Percentiles rank a stretch among this genome's conserved stretches.
These are phyloP conservation scores for Tinamus major DNA, from an alignment of 2,797 vertebrate genomes.

Conservation along the genomic window DNA sequence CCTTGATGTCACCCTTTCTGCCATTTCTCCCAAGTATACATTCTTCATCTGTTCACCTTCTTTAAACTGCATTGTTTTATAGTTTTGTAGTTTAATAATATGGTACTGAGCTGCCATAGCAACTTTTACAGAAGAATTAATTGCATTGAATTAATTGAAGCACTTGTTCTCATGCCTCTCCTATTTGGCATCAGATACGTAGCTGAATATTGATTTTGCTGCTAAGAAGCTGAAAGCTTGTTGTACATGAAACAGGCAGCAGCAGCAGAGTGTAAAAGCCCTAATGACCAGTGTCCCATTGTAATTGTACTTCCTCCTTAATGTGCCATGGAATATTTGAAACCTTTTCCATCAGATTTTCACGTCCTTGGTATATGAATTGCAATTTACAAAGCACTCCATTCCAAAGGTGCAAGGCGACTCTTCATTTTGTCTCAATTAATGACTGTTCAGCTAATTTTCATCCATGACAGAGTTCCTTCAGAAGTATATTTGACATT, in stretches of 20 bases:
- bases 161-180: background rate
- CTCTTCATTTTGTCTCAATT: background rate
- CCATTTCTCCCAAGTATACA: background rate
- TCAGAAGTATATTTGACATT: background rate
- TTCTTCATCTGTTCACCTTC: background rate
- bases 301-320: background rate
- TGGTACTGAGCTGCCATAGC: background rate
- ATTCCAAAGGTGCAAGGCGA: conserved; percentile 5
- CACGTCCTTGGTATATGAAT: background rate
- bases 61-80: background rate
- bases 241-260: background rate
- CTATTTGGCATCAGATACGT: background rate
- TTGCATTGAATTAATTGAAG: conserved; percentile 17
- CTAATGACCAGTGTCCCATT: background rate
- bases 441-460: background rate
- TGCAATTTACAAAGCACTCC: background rate
- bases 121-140: background rate
- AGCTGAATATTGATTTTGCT: background rate
- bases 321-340: background rate
- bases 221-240: background rate
- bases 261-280: background rate
- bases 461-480: background rate
- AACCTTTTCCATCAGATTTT: background rate
- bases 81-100: background rate
- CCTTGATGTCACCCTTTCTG: background rate